Conservation (phyloP, 1,140 invertebrate species). For the Eupristina koningsbergeri region DNA sequence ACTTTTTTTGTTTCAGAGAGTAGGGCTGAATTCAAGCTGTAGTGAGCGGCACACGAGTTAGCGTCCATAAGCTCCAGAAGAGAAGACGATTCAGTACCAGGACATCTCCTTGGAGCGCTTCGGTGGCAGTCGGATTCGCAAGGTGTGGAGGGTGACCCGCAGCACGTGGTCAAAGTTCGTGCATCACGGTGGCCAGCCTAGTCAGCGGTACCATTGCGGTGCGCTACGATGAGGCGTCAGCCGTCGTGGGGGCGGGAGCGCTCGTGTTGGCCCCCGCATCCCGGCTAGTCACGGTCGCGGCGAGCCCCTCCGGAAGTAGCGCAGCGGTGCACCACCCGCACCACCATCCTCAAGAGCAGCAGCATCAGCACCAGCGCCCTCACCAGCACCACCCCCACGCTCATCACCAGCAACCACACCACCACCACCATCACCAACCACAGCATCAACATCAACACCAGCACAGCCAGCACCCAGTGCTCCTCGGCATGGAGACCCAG, state of each 20-base stretch:
- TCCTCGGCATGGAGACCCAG: no score
- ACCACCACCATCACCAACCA: slow-evolving; percentile 55
- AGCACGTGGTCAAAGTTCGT: slow-evolving; percentile 54
- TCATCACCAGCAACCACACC: slow-evolving; percentile 1
- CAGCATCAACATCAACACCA: slow-evolving; percentile 56
- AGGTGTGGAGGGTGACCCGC: background rate
- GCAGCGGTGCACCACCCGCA: slow-evolving; percentile 30
- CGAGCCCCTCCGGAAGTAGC: slow-evolving; percentile 35
- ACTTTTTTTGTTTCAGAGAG: background rate
- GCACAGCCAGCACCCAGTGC: slow-evolving; percentile 56
- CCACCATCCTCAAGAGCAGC: slow-evolving; percentile 50
- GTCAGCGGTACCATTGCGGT: slow-evolving; percentile 69
- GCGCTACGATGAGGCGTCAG: slow-evolving; percentile 72
- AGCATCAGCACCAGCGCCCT: slow-evolving; percentile 56
- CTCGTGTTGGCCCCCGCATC: slow-evolving; percentile 67
- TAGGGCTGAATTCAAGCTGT: background rate
- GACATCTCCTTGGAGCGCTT: no score
- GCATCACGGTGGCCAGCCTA: slow-evolving; percentile 72
- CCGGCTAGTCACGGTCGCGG: slow-evolving; percentile 61
- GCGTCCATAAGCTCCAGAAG: no score
- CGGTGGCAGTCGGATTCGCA: background rate
- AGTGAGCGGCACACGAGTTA: no score
- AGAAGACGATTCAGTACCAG: no score
- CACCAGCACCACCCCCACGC: slow-evolving; percentile 58
- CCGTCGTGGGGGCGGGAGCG: slow-evolving; percentile 64